Conservation (phyloP, 1,140 invertebrate genomes). For the Pseudobourletiella spinata region DNA sequence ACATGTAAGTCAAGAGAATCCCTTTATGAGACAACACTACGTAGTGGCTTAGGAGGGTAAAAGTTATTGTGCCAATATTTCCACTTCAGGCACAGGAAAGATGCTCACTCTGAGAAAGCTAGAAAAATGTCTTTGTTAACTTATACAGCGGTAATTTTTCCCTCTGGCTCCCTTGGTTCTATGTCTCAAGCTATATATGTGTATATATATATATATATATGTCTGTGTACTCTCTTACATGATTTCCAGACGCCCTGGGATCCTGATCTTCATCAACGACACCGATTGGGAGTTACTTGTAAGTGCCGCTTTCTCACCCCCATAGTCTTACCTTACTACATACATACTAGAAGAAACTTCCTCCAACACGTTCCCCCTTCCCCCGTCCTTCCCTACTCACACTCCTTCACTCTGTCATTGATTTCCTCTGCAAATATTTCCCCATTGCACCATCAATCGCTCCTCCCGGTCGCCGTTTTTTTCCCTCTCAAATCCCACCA, state of each 20-base stretch:
- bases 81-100: neutral
- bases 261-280: constrained; percentile 85
- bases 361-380: no score
- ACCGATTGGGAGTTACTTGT: constrained; percentile 84
- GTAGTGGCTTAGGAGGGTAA: no score
- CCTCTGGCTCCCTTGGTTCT: constrained; percentile 5
- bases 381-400: no score
- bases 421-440: no score
- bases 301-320: constrained; percentile 38
- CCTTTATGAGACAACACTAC: neutral
- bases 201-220: neutral
- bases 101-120: neutral
- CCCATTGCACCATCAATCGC: no score
- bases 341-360: no score
- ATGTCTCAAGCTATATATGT: no score
- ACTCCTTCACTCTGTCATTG: no score
- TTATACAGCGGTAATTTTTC: constrained; percentile 13
- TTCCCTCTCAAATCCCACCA: no score
- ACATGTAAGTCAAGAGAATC: constrained; percentile 56
- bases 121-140: constrained; percentile 1
- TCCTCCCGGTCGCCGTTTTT: no score
- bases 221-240: neutral
- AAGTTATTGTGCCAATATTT: constrained; percentile 11
- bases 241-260: constrained; percentile 69
- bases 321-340: no score